Evolutionary conservation across 2,113 vertebrate genomes (phyloP).

Genomic region (Dipodomys ordii): DNA sequence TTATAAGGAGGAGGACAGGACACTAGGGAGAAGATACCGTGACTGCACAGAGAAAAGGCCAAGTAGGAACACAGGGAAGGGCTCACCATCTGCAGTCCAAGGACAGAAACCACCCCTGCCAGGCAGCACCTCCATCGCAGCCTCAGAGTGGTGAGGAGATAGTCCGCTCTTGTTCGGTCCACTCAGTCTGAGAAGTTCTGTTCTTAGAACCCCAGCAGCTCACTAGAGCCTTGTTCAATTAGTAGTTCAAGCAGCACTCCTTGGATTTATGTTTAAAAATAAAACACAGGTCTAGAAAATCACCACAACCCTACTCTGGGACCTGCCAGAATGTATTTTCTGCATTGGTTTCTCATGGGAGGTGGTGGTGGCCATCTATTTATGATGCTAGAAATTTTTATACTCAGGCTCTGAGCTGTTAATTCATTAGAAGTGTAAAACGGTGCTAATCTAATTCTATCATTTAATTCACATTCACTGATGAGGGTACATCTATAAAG

Average conservation of each 20-base stretch:
- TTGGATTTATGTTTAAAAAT: neutral
- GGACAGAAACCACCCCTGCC: neutral
- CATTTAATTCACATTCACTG: neutral
- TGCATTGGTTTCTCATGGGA: neutral
- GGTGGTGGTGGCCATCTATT: neutral
- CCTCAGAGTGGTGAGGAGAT: neutral
- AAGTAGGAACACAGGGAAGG: neutral
- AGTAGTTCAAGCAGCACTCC: neutral
- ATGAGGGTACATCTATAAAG: neutral
- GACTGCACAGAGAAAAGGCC: neutral
- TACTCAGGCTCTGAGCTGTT: neutral
- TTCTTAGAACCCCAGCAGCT: neutral
- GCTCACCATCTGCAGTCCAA: neutral
- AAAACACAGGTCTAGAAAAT: neutral
- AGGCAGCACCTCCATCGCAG: neutral
- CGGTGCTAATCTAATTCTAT: neutral
- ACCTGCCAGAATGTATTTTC: neutral
- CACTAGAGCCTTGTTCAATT: neutral
- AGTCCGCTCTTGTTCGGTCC: accelerated
- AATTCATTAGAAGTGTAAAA: neutral
- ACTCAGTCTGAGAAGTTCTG: neutral
- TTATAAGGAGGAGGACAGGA: neutral
- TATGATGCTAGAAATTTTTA: neutral
- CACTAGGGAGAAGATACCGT: neutral
- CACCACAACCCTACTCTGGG: neutral